Evolutionary conservation across 2,113 vertebrate species (phyloP).

Genomic region (Chloroceryle aenea): DNA sequence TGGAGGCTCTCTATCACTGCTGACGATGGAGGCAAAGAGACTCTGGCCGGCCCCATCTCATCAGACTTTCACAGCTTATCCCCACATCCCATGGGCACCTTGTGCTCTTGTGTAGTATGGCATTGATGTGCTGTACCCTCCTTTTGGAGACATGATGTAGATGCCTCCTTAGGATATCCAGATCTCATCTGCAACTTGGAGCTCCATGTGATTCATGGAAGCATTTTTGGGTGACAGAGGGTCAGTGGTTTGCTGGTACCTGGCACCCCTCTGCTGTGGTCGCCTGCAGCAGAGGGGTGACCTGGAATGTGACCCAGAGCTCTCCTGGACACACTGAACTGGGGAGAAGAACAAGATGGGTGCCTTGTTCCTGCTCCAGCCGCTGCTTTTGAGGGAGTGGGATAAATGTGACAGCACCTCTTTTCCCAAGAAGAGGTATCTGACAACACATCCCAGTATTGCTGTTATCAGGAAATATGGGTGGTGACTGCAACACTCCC

Average conservation of each 20-base stretch:
- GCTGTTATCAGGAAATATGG: neutral
- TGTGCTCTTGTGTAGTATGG: neutral
- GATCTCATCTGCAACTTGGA: neutral
- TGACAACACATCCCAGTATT: neutral
- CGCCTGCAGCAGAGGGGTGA: accelerated
- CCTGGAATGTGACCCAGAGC: neutral
- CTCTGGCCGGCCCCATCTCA: neutral
- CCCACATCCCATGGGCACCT: neutral
- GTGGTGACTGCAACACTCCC: neutral
- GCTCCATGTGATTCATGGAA: neutral
- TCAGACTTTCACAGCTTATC: neutral
- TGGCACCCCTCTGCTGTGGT: neutral
- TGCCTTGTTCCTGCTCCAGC: neutral
- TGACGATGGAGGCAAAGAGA: neutral
- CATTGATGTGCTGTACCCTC: neutral
- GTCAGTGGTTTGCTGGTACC: neutral
- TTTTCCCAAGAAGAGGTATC: neutral
- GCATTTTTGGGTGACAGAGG: neutral
- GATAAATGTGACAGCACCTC: neutral
- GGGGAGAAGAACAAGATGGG: neutral
- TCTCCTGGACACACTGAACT: neutral
- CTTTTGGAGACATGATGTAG: neutral
- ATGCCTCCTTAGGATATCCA: neutral
- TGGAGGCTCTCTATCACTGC: neutral
- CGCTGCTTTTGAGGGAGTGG: accelerated